These are phyloP conservation scores for Cirrhinus molitorella DNA, from an alignment of 2,797 vertebrate species.

Conservation along the genomic window DNA sequence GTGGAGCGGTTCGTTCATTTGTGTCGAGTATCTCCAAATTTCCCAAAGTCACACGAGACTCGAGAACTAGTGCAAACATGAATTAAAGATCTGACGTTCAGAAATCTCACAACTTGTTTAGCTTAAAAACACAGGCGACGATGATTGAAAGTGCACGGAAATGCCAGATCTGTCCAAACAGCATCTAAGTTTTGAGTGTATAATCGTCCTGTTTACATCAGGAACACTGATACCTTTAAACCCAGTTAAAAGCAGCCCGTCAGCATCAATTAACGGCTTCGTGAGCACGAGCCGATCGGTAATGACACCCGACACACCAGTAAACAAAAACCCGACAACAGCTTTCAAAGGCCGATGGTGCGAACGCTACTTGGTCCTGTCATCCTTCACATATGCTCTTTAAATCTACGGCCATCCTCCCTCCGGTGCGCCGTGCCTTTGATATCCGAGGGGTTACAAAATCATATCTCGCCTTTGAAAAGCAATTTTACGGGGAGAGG, in stretches of 20 bases:
- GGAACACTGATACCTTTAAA: conserved; percentile 78
- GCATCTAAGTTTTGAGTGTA: conserved; percentile 1
- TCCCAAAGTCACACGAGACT: not conserved
- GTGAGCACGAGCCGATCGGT: conserved; percentile 72
- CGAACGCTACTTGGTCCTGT: conserved; percentile 67
- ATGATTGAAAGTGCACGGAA: conserved; percentile 39
- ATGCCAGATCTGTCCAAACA: conserved; percentile 24
- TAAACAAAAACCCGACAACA: conserved; percentile 80
- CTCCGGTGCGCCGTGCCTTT: conserved; percentile 78
- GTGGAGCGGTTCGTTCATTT: not conserved
- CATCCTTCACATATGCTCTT: conserved; percentile 77
- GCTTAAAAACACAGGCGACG: not conserved
- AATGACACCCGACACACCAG: conserved; percentile 76
- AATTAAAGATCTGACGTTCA: conserved; percentile 38
- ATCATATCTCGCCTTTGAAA: conserved; percentile 84
- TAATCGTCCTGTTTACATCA: conserved; percentile 58
- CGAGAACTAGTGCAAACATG: conserved; percentile 42
- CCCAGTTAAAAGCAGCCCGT: conserved; percentile 77
- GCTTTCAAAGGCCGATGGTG: conserved; percentile 77
- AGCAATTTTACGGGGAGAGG: conserved; percentile 78
- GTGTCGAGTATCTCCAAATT: not conserved
- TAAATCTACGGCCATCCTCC: conserved; percentile 76
- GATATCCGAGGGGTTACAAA: conserved; percentile 81
- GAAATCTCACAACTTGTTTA: conserved; percentile 34
- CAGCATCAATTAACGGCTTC: conserved; percentile 75